A percentile compares a stretch with the other conserved stretches of the same genome.
Evolutionary conservation across 1,140 invertebrate species (phyloP).

Genomic region (Triops longicaudatus): DNA sequence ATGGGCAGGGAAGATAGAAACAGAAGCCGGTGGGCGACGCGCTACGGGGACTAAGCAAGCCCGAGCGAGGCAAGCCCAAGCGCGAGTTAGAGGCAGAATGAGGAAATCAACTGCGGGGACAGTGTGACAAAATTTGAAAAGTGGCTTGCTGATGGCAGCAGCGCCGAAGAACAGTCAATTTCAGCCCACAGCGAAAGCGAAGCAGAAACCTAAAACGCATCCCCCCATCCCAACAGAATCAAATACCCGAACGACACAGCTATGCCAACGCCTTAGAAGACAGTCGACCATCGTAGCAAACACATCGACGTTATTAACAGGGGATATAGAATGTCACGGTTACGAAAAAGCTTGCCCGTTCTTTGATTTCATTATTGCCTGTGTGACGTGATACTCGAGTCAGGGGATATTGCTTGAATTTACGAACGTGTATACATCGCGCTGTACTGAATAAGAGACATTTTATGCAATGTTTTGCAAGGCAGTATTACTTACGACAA

Average conservation of each 20-base stretch:
- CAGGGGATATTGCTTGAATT: not conserved
- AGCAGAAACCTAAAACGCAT: not conserved
- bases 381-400: not conserved
- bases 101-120: not conserved
- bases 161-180: not conserved
- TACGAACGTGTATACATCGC: not conserved
- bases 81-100: not conserved
- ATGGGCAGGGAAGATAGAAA: not conserved
- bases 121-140: constrained; percentile 12
- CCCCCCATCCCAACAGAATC: not conserved
- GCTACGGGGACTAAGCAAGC: not conserved
- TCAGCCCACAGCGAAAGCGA: not conserved
- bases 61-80: not conserved
- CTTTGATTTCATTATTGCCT: not conserved
- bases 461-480: not conserved
- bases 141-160: constrained; percentile 1
- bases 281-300: not conserved
- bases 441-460: not conserved
- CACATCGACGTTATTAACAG: not conserved
- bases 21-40: not conserved
- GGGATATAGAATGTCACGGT: not conserved
- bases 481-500: no score
- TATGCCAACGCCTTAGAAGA: not conserved
- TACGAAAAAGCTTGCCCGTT: not conserved
- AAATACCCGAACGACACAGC: not conserved